phyloP scores from a whole-genome alignment of 2,113 vertebrate genomes.

The Anolis carolinensis region DNA sequence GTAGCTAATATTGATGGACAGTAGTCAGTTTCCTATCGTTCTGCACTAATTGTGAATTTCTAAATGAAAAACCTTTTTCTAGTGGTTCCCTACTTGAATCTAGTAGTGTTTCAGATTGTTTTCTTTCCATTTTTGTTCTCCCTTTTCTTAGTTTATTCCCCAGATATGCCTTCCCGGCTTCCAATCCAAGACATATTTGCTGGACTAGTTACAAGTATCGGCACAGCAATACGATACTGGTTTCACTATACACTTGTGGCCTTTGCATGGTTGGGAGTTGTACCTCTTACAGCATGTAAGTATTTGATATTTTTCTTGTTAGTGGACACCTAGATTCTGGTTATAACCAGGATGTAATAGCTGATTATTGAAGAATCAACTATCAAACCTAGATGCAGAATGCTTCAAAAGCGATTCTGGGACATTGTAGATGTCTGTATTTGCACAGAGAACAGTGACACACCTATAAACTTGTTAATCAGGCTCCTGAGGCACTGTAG shows the following conservation, averaged over 20 bases:
- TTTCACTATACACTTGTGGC: constrained; percentile 99
- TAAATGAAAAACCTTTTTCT: not conserved
- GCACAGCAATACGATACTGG: constrained; percentile 99
- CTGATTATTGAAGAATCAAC: not conserved
- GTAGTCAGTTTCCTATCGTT: not conserved
- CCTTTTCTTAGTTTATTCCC: constrained; percentile 89
- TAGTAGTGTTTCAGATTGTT: constrained; percentile 2
- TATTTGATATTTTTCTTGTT: constrained; percentile 45
- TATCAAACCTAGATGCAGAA: not conserved
- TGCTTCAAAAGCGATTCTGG: not conserved
- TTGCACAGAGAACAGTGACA: not conserved
- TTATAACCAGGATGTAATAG: not conserved
- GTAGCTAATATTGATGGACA: not conserved
- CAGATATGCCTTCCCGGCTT: constrained; percentile 98
- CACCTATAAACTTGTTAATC: not conserved
- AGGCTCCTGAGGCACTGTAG: not conserved
- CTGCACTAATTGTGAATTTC: not conserved
- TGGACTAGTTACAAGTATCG: constrained; percentile 97
- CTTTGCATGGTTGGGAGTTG: constrained; percentile 98
- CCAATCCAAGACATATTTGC: constrained; percentile 99
- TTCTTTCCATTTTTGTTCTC: not conserved
- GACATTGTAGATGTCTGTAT: not conserved
- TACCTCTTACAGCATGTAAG: constrained; percentile 99
- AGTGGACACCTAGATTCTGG: not conserved
- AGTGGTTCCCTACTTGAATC: not conserved